These are phyloP conservation scores for Onychostruthus taczanowskii DNA, from an alignment of 2,113 vertebrate genomes.

Conservation along the genomic window DNA sequence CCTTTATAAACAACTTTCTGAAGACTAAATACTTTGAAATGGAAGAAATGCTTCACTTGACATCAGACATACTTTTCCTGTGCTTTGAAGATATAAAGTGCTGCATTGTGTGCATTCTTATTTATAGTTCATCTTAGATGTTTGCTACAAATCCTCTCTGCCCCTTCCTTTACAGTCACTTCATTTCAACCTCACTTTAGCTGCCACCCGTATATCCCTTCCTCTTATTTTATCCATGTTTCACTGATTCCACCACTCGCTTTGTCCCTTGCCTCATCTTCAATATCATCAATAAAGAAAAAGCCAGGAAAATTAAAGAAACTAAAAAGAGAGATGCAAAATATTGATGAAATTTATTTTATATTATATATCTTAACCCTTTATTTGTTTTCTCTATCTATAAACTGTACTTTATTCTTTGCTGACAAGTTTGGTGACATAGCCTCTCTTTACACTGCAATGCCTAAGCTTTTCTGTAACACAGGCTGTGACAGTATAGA, in stretches of 20 bases:
- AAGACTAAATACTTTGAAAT: conserved; percentile 9
- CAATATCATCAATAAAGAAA: background rate
- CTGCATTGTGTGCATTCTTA: background rate
- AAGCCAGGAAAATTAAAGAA: background rate
- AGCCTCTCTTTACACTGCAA: background rate
- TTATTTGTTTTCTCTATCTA: background rate
- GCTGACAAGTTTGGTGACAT: background rate
- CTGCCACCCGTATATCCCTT: background rate
- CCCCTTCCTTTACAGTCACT: background rate
- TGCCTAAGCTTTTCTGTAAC: background rate
- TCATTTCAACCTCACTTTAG: background rate
- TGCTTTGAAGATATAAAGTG: conserved; percentile 32
- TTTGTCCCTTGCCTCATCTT: background rate
- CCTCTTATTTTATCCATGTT: background rate
- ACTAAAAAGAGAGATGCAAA: background rate
- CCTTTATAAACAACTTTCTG: background rate
- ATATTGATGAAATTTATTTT: background rate
- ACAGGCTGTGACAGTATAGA: background rate
- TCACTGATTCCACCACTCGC: fast-evolving
- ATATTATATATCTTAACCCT: background rate
- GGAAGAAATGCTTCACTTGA: background rate
- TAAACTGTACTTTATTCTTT: background rate
- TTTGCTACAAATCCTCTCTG: background rate
- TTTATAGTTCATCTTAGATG: conserved; percentile 11
- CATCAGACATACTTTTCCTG: background rate